Conservation (phyloP, 2,113 vertebrate genomes). For the Ptyas mucosa region DNA sequence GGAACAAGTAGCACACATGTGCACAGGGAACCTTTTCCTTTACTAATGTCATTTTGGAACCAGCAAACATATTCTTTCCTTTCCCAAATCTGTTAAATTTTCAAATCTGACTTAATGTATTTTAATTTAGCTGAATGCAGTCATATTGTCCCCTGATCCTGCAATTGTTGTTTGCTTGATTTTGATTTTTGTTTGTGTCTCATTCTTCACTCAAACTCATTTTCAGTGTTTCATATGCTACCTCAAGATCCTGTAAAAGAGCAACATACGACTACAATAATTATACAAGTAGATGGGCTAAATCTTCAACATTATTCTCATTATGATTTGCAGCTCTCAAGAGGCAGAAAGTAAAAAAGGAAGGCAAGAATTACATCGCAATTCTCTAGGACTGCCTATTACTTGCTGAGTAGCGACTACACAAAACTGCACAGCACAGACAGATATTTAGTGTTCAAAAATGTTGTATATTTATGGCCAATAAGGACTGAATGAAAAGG, state of each 20-base stretch:
- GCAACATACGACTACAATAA: not conserved
- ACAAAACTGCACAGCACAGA: not conserved
- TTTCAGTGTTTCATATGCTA: not conserved
- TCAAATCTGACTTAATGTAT: not conserved
- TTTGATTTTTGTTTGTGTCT: not conserved
- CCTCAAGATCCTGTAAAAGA: not conserved
- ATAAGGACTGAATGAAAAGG: not conserved
- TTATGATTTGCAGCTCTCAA: not conserved
- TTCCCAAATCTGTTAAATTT: not conserved
- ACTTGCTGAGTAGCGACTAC: not conserved
- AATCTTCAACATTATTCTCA: not conserved
- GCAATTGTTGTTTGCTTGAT: not conserved
- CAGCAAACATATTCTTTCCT: not conserved
- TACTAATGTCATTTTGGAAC: not conserved
- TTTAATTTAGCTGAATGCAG: not conserved
- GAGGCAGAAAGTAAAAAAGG: not conserved
- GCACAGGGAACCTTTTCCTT: too few relatives aligned
- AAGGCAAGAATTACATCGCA: not conserved
- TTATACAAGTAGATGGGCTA: not conserved
- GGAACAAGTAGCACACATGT: too few relatives aligned
- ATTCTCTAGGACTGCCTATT: not conserved
- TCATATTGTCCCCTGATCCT: not conserved
- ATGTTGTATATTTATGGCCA: not conserved
- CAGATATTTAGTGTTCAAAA: not conserved
- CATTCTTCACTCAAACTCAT: not conserved